Evolutionary conservation across 2,888 invertebrate genomes (phyloP).

Genomic region (Anorthoa munda): DNA sequence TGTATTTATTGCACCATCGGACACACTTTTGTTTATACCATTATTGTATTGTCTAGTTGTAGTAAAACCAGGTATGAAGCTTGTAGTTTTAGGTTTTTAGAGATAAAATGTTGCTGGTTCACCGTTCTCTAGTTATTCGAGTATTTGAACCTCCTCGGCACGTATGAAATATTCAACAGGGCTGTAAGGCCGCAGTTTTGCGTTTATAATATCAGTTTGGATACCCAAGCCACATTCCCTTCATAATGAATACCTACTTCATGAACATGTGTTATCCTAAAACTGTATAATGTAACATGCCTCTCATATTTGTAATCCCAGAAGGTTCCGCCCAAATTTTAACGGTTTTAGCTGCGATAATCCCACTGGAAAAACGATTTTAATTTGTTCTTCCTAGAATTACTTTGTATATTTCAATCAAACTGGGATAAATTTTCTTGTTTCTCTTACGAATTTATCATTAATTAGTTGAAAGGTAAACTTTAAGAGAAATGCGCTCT

Average conservation of each 20-base stretch:
- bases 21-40: no score
- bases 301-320: constrained; percentile 1
- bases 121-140: background rate
- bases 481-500: no score
- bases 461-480: background rate
- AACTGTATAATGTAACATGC: constrained; percentile 27
- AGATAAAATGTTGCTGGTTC: background rate
- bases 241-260: constrained; percentile 13
- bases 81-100: background rate
- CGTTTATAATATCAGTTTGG: background rate
- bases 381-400: background rate
- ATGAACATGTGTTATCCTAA: constrained; percentile 24
- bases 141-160: background rate
- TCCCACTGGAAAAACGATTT: background rate
- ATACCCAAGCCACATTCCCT: background rate
- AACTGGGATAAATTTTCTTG: no score
- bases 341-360: background rate
- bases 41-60: no score
- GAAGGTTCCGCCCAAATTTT: background rate
- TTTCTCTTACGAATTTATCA: background rate
- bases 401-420: no score
- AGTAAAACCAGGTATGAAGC: no score
- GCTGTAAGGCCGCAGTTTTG: background rate
- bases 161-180: constrained; percentile 6
- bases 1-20: no score